Conservation (phyloP, 2,888 invertebrate genomes). For the Clivina fossor region DNA sequence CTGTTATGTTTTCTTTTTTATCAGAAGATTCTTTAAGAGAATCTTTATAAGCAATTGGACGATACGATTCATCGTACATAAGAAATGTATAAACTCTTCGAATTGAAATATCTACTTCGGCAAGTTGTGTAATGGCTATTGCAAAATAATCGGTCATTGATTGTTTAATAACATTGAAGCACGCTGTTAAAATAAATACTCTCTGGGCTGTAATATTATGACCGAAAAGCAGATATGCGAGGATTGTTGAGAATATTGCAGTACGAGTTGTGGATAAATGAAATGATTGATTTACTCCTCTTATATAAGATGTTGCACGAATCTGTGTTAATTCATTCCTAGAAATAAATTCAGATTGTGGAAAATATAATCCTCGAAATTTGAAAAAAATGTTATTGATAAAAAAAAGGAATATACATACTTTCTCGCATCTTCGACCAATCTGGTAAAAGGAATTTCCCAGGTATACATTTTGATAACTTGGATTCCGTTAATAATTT, state of each 20-base stretch:
- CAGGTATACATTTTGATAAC: slow-evolving; percentile 68
- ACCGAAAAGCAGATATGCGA: slow-evolving; percentile 63
- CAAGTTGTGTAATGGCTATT: slow-evolving; percentile 64
- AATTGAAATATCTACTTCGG: slow-evolving; percentile 65
- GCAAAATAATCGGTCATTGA: slow-evolving; percentile 74
- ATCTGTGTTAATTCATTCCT: slow-evolving; percentile 55
- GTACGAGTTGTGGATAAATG: slow-evolving; percentile 71
- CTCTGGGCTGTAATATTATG: slow-evolving; percentile 68
- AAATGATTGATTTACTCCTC: slow-evolving; percentile 59
- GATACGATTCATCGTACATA: slow-evolving; percentile 58
- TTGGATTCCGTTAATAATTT: slow-evolving; percentile 85
- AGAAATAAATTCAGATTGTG: slow-evolving; percentile 52
- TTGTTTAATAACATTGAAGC: slow-evolving; percentile 72
- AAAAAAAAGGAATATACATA: slow-evolving; percentile 20
- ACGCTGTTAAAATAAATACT: slow-evolving; percentile 71
- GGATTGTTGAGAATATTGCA: slow-evolving; percentile 70
- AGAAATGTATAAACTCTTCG: slow-evolving; percentile 60
- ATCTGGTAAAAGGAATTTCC: slow-evolving; percentile 39
- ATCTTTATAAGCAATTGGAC: slow-evolving; percentile 18
- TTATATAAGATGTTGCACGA: slow-evolving; percentile 56
- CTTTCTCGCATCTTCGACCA: slow-evolving; percentile 36
- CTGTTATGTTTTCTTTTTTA: too few species aligned
- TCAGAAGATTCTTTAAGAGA: slow-evolving; percentile 14
- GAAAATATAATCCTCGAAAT: not conserved
- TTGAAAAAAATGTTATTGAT: not conserved